Evolutionary conservation across 1,140 invertebrate species (phyloP).

Genomic region (Euwallacea fornicatus): DNA sequence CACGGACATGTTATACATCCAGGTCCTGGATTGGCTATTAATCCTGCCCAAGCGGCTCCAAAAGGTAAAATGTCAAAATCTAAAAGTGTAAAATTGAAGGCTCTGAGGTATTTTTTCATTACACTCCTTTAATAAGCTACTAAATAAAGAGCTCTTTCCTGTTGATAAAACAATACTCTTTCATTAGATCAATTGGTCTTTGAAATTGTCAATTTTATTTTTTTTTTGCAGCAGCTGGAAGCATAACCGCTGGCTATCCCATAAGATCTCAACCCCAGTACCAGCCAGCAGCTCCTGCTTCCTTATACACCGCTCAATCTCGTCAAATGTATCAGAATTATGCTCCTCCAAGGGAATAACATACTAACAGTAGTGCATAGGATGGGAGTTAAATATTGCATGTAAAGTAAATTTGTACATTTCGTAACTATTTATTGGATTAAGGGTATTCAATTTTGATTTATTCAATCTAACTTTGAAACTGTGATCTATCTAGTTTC

Average conservation of each 20-base stretch:
- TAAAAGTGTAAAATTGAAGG: neutral
- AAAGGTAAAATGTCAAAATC: constrained; percentile 39
- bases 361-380: too few species aligned
- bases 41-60: constrained; percentile 43
- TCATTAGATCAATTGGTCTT: too few species aligned
- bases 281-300: constrained; percentile 46
- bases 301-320: constrained; percentile 50
- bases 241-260: constrained; percentile 52
- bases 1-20: constrained; percentile 49
- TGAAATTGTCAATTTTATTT: constrained; percentile 6
- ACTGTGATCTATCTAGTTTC: too few species aligned
- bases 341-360: constrained; percentile 42
- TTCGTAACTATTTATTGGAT: too few species aligned
- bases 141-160: too few species aligned
- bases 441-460: too few species aligned
- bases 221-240: constrained; percentile 39
- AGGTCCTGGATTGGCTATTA: constrained; percentile 45
- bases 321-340: constrained; percentile 51
- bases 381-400: too few species aligned
- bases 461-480: too few species aligned
- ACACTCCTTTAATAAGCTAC: too few species aligned
- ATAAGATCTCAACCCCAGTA: constrained; percentile 49
- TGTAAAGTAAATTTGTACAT: too few species aligned
- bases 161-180: too few species aligned
- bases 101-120: too few species aligned